These are phyloP conservation scores for Perdita meconis DNA, from an alignment of 2,888 invertebrate genomes.

Conservation along the genomic window DNA sequence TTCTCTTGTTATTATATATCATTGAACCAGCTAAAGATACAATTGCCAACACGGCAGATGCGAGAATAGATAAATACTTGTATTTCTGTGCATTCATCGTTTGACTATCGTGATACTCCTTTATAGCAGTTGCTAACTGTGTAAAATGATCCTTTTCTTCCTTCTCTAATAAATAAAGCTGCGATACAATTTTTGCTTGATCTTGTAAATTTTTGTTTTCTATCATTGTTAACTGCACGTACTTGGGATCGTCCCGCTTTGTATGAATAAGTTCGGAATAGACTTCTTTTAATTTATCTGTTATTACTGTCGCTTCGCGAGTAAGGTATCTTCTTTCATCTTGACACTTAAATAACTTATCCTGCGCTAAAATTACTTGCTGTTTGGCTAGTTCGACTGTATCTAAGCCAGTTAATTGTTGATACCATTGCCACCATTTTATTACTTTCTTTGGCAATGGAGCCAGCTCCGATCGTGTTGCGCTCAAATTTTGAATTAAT, in stretches of 20 bases:
- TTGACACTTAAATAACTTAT: constrained; percentile 79
- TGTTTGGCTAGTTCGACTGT: constrained; percentile 77
- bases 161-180: constrained; percentile 76
- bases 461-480: constrained; percentile 63
- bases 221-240: constrained; percentile 80
- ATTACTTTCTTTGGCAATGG: constrained; percentile 76
- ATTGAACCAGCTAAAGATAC: constrained; percentile 79
- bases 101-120: constrained; percentile 82
- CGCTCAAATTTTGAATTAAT: constrained; percentile 75
- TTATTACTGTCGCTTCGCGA: constrained; percentile 66
- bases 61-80: constrained; percentile 80
- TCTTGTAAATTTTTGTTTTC: constrained; percentile 81
- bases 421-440: constrained; percentile 81
- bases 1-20: constrained; percentile 80
- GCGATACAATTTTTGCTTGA: constrained; percentile 71
- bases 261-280: constrained; percentile 80
- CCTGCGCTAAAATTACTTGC: constrained; percentile 77
- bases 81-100: constrained; percentile 79
- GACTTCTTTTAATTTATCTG: constrained; percentile 78
- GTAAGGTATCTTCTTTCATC: constrained; percentile 74
- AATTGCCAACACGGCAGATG: constrained; percentile 77
- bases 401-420: constrained; percentile 79
- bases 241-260: constrained; percentile 80
- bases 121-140: constrained; percentile 80
- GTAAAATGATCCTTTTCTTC: constrained; percentile 81